Base-by-base conservation (phyloP, 2,888 invertebrate genomes). In the Abrostola tripartita region DNA sequence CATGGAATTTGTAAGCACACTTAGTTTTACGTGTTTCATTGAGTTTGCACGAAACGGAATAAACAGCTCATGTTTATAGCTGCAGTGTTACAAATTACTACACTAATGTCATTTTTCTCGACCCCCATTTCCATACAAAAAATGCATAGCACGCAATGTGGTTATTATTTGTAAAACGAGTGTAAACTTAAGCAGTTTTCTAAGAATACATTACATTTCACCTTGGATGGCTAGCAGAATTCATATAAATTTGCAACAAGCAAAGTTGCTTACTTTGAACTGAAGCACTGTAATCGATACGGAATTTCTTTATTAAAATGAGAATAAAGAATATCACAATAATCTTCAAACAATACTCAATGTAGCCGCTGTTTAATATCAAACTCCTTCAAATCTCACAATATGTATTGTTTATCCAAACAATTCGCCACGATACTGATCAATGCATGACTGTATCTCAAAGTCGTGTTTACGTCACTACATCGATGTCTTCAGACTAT, bases 401-500 rank as follows among this genome's bases (percentile, higher is more conserved):
- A 79, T 71, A 69, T 76, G 82, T 81, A 81, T 86, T 89, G 83
- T 88, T 84, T 85, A 82, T 81, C 76, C 61, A 81, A 84, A 82
- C 82, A 76, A 83, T 82, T 79, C 74, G 53, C 68, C 66, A 77
- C 77, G 78, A 76, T 71, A 78, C 70, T 86, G 87, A 87, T 90
- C 90, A 90, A 91, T 89, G 88, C 85, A 88, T 87, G 88, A 87
- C 83, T 84, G 83, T 82, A 83, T 84, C 83, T 86, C 77, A 70
- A 82, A 84, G 81, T 74, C 74, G 81, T 82, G 86, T 86, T 85
- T 88, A 83, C 86, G 85, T 88, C 88, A 84, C 86, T 84, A 78
- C 83, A 83, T 87, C 88, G 88, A 88, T 88, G 88, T 89, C 87
- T 90, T 88, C 82, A 83, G 76, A 78, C 77, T 77, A 88, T 92